phyloP scores from a whole-genome alignment of 1,140 invertebrate species.

The Portunus trituberculatus region DNA sequence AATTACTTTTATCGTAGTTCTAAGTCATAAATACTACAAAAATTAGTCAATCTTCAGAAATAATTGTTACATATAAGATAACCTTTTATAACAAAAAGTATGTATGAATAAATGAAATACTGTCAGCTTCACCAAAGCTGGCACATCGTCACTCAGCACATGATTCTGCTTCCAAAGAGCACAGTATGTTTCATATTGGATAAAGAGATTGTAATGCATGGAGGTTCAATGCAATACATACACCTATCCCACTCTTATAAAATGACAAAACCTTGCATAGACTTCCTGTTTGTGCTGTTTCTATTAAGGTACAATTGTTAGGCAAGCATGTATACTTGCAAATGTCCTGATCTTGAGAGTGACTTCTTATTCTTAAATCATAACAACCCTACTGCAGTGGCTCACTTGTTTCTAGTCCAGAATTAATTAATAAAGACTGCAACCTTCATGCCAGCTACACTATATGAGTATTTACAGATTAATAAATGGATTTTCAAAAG shows the following conservation, averaged over 20 bases:
- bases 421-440: neutral
- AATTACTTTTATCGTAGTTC: neutral
- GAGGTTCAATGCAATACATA: neutral
- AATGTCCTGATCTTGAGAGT: neutral
- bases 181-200: too few relatives aligned
- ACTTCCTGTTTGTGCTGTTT: neutral
- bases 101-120: neutral
- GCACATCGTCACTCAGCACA: neutral
- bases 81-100: neutral
- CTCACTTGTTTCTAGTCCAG: neutral
- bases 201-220: neutral
- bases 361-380: too few relatives aligned
- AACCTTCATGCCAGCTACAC: neutral
- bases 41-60: constrained; percentile 5
- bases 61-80: neutral
- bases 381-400: neutral
- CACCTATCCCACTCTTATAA: neutral
- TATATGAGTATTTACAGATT: neutral
- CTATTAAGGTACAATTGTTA: neutral
- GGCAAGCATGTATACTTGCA: neutral
- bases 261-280: neutral
- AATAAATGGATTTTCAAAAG: neutral
- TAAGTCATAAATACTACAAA: constrained; percentile 13
- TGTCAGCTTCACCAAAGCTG: neutral
- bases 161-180: neutral